A percentile compares a stretch with the other conserved stretches of the same genome.
These are phyloP conservation scores for Petrocephalus sullivani DNA, from an alignment of 2,797 vertebrate genomes.

Conservation along the genomic window DNA sequence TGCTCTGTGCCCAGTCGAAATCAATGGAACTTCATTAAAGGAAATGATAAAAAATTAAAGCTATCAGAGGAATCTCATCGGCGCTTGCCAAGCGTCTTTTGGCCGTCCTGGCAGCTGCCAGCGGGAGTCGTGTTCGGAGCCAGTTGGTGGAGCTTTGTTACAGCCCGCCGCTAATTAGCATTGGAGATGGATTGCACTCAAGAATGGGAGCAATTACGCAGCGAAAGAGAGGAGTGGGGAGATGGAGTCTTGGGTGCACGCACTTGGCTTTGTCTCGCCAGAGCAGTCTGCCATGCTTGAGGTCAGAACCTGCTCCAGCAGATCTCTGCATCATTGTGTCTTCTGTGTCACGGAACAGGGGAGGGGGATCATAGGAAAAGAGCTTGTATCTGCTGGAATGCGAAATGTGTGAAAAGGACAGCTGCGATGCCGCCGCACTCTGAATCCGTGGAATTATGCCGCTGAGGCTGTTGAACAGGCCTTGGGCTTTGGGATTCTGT, in stretches of 20 bases:
- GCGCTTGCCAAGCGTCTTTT: constrained; percentile 75
- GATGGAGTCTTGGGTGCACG: constrained; percentile 34
- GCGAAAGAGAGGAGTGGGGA: constrained; percentile 23
- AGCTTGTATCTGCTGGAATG: constrained; percentile 17
- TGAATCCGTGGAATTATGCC: neutral
- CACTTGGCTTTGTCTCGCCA: constrained; percentile 25
- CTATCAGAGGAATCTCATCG: constrained; percentile 72
- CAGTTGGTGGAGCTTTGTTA: constrained; percentile 87
- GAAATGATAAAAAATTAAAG: constrained; percentile 82
- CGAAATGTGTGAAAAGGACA: constrained; percentile 12
- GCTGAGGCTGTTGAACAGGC: neutral
- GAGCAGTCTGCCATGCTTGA: constrained; percentile 40
- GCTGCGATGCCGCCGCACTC: constrained; percentile 15
- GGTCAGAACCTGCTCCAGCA: constrained; percentile 45
- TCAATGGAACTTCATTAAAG: constrained; percentile 81
- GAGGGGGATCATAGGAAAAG: neutral
- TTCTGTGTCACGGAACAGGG: constrained; percentile 16
- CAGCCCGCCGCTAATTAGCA: constrained; percentile 86
- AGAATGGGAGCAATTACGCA: constrained; percentile 79
- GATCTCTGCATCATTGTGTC: constrained; percentile 24
- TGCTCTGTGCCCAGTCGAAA: constrained; percentile 69
- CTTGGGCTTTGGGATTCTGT: neutral
- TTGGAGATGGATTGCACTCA: constrained; percentile 87
- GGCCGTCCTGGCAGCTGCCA: constrained; percentile 67
- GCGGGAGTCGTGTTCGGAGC: constrained; percentile 72